phyloP scores from a whole-genome alignment of 2,888 invertebrate genomes.

The Thereva unica region DNA sequence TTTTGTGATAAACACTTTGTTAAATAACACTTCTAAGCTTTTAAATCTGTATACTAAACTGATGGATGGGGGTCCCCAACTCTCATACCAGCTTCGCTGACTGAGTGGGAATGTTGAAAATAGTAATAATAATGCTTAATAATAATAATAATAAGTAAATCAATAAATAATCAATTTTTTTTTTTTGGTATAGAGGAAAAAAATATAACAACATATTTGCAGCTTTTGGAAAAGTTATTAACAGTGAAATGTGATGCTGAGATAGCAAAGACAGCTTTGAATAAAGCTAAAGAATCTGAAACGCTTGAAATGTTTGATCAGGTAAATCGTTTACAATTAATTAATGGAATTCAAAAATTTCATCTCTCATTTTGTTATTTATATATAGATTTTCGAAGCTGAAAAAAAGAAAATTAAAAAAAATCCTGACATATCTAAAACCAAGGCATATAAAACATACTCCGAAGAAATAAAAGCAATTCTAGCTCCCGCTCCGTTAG shows the following conservation, averaged over 20 bases:
- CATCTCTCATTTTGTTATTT: not conserved
- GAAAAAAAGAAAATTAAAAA: not conserved
- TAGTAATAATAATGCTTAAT: no score
- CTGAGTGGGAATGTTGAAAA: no score
- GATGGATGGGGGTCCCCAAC: no score
- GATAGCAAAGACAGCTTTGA: constrained; percentile 4
- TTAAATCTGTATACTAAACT: no score
- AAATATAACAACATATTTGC: constrained; percentile 11
- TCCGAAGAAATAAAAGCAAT: not conserved
- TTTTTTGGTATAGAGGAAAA: constrained; percentile 25
- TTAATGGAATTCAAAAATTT: no score
- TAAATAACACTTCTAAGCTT: no score
- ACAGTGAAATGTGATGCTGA: constrained; percentile 25
- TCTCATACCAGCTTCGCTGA: no score
- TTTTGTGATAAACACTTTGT: no score
- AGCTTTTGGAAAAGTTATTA: constrained; percentile 9
- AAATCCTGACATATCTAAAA: not conserved
- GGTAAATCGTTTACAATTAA: not conserved
- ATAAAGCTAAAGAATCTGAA: not conserved
- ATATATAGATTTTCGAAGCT: not conserved
- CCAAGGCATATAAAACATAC: not conserved
- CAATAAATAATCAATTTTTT: no score
- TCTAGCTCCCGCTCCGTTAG: not conserved
- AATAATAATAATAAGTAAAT: no score
- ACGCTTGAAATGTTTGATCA: not conserved